Conservation (phyloP, 2,113 vertebrate genomes). For the Podarcis raffonei region DNA sequence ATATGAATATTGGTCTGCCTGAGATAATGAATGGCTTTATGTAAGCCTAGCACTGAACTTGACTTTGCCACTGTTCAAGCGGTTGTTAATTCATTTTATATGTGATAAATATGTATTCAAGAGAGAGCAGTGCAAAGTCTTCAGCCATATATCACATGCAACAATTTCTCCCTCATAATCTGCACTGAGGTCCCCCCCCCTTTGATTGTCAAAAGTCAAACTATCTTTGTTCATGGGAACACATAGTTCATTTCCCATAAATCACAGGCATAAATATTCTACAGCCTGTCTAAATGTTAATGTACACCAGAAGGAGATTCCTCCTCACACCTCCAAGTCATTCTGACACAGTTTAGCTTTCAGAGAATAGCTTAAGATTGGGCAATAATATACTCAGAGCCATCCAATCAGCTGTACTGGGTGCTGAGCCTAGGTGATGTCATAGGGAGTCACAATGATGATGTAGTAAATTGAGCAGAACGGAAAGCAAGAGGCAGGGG, state of each 20-base stretch:
- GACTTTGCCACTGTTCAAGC: neutral
- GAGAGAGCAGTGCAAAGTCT: constrained; percentile 18
- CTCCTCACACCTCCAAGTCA: neutral
- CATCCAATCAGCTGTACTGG: no score
- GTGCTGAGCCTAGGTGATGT: no score
- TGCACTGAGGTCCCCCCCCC: neutral
- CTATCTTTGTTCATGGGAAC: constrained; percentile 1
- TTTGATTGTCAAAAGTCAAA: constrained; percentile 40
- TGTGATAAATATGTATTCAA: constrained; percentile 23
- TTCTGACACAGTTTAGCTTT: neutral
- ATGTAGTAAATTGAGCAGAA: no score
- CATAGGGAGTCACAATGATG: no score
- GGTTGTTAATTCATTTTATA: constrained; percentile 1
- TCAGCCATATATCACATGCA: neutral
- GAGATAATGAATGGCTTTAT: constrained; percentile 23
- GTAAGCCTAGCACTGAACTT: constrained; percentile 4
- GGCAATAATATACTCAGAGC: no score
- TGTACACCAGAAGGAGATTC: neutral
- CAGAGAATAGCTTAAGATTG: neutral
- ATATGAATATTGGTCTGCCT: neutral
- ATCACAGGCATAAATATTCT: constrained; percentile 22
- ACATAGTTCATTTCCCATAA: constrained; percentile 10
- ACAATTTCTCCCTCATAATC: constrained; percentile 17
- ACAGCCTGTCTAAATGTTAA: constrained; percentile 37
- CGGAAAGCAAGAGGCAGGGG: no score